phyloP scores from a whole-genome alignment of 2,888 invertebrate genomes.

The Polymixis lichenea region DNA sequence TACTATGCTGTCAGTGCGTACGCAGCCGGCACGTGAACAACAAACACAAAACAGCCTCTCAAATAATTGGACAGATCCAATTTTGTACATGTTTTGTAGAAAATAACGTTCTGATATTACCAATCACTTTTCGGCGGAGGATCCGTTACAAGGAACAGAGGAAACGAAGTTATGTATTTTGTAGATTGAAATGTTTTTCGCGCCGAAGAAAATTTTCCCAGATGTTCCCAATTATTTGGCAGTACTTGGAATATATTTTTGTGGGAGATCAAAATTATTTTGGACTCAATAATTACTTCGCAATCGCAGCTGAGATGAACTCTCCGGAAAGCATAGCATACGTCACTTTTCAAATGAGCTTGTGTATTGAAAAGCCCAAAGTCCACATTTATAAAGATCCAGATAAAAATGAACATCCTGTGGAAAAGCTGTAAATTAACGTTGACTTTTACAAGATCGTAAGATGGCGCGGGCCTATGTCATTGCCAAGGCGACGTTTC shows the following conservation, averaged over 20 bases:
- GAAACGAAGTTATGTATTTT: slow-evolving; percentile 42
- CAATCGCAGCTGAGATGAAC: slow-evolving; percentile 14
- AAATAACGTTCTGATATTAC: slow-evolving; percentile 41
- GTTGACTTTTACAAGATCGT: slow-evolving; percentile 52
- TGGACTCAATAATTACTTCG: neutral
- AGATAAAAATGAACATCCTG: slow-evolving; percentile 38
- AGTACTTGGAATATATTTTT: slow-evolving; percentile 21
- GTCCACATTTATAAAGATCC: slow-evolving; percentile 5
- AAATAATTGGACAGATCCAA: slow-evolving; percentile 45
- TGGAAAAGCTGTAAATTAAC: slow-evolving; percentile 48
- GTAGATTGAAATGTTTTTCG: slow-evolving; percentile 43
- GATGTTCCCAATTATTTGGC: slow-evolving; percentile 44
- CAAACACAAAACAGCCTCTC: slow-evolving; percentile 25
- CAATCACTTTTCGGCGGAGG: slow-evolving; percentile 46
- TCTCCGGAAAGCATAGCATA: slow-evolving; percentile 14
- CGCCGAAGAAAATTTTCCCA: slow-evolving; percentile 11
- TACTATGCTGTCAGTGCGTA: slow-evolving; percentile 8
- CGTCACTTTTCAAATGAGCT: slow-evolving; percentile 27
- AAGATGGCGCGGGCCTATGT: slow-evolving; percentile 42
- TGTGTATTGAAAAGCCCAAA: slow-evolving; percentile 3
- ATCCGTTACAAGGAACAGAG: slow-evolving; percentile 45
- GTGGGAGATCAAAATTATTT: slow-evolving; percentile 12
- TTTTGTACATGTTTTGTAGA: slow-evolving; percentile 43
- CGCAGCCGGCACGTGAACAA: slow-evolving; percentile 15
- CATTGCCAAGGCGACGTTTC: slow-evolving; percentile 64